These are phyloP conservation scores for Sebastes trivittatus DNA, from an alignment of 2,797 vertebrate genomes.

Conservation along the genomic window DNA sequence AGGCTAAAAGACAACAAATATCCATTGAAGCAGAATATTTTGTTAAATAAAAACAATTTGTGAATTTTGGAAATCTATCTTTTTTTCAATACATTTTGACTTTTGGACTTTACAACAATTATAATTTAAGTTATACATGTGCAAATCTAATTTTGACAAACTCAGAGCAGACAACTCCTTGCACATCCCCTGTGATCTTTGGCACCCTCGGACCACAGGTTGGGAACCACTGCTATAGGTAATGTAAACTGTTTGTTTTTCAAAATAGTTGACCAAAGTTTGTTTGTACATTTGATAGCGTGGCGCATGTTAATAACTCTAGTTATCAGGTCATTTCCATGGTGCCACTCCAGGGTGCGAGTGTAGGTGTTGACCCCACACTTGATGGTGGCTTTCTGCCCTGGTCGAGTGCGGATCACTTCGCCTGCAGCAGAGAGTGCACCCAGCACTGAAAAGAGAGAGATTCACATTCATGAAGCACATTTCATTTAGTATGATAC, in stretches of 20 bases:
- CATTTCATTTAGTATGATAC: neutral
- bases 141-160: too few species aligned
- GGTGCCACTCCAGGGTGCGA: accelerated
- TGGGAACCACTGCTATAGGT: neutral
- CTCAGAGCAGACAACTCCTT: too few species aligned
- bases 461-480: neutral
- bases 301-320: accelerated
- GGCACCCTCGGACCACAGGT: accelerated
- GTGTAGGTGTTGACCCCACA: accelerated
- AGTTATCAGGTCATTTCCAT: accelerated
- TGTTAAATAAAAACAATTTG: accelerated
- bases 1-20: too few species aligned
- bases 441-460: constrained; percentile 57
- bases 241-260: neutral
- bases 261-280: neutral
- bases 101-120: too few species aligned
- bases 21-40: too few species aligned
- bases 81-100: too few species aligned
- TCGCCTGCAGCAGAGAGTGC: constrained; percentile 41
- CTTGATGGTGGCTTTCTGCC: accelerated
- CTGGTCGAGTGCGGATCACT: neutral
- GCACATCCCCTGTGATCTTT: too few species aligned
- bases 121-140: too few species aligned
- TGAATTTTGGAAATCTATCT: too few species aligned
- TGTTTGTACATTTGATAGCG: constrained; percentile 22